Conservation (phyloP, 1,140 invertebrate genomes). For the Cherax destructor region DNA sequence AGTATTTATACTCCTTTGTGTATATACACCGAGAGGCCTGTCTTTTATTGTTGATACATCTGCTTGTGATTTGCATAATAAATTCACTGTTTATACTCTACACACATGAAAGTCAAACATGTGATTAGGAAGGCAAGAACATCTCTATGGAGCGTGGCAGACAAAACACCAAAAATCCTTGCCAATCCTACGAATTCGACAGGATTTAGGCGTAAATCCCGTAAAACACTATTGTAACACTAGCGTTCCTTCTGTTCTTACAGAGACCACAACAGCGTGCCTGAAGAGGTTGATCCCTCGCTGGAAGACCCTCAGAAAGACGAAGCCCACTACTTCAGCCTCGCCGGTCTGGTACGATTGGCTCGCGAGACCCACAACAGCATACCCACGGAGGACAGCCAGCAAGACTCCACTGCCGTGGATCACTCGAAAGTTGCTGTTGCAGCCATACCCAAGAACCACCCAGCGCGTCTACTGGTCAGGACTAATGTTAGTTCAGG, state of each 20-base stretch:
- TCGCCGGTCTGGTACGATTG: slow-evolving; percentile 39
- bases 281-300: not conserved
- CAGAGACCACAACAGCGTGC: slow-evolving; percentile 54
- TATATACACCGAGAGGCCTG: too few relatives aligned
- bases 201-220: too few relatives aligned
- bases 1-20: not conserved
- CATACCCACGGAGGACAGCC: not conserved
- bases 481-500: slow-evolving; percentile 22
- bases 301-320: not conserved
- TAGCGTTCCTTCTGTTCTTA: not conserved
- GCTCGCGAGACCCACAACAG: slow-evolving; percentile 16
- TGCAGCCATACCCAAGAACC: slow-evolving; percentile 39
- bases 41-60: too few relatives aligned
- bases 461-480: slow-evolving; percentile 50
- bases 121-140: not conserved
- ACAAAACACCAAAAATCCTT: too few relatives aligned
- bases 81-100: not conserved
- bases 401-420: not conserved
- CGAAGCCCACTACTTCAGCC: slow-evolving; percentile 14
- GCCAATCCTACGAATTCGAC: too few relatives aligned
- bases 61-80: not conserved
- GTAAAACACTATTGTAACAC: too few relatives aligned
- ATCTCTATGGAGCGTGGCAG: too few relatives aligned
- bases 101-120: not conserved
- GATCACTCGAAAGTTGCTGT: not conserved